Evolutionary conservation across 2,797 vertebrate species (phyloP), one percentile per base, ranked within the genome.

Genomic region (Eulemur coronatus): DNA sequence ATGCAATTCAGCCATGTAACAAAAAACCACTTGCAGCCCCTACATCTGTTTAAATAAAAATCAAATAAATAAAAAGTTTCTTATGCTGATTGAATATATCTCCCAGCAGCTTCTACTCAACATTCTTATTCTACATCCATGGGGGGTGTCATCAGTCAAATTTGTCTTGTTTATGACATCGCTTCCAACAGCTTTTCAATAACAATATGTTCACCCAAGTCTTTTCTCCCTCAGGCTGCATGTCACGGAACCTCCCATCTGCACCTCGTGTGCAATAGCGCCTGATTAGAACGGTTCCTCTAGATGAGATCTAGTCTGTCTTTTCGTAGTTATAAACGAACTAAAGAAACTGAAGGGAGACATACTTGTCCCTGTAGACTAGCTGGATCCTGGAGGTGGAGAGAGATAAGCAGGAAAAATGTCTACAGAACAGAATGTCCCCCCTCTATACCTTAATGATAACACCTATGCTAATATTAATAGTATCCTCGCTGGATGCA

Each of bases 401-500:
- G 61, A 63, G 22, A 33, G 26, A 46, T 86, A 78, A 41, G 22
- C 4, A 12, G 5, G 30, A 24, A 63, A 48, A 14, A n/a, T n/a
- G 33, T 78, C 38, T 38, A 1, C 10, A 18, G 30, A 33, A 35
- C 2, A 22, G 18, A 33, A 12, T 7, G 8, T 18, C 17, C 2
- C 15, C 0, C 13, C 20, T 52, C 15, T 28, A 0, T 1, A 9
- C 7, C 10, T 26, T 12, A 24, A 3, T 28, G 48, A 6, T n/a
- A 2, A 30, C 10, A 2, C 12, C 15, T 30, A 6, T 28, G 55
- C 12, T 41, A 22, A 12, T 24, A 7, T 4, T 20, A 12, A 12
- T 20, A 7, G 2, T 26, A 9, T 13, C 41, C n/a, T 41, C 8
- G 0, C 0, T 57, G n/a, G 20, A 14, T 14, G n/a, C 43, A 55